A percentile compares a stretch with the other conserved stretches of the same genome.
Conservation (phyloP, 2,113 vertebrate genomes). For the Dolichotis patagonum region DNA sequence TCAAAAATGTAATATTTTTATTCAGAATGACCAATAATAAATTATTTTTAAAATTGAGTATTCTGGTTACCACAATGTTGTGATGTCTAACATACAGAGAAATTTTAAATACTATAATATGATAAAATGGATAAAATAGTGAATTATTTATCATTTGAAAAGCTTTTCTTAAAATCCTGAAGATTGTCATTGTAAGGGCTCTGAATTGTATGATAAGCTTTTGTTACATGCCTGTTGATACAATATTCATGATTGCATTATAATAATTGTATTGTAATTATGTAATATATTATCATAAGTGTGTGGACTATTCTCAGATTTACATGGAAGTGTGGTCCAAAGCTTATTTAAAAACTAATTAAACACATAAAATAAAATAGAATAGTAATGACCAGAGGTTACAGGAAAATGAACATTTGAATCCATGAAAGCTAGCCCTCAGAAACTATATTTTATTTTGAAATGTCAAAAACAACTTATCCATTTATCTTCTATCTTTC, state of each 20-base stretch:
- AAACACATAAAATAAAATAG: neutral
- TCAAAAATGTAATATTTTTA: neutral
- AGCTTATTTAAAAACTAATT: neutral
- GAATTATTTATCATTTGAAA: neutral
- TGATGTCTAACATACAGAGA: neutral
- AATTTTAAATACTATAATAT: neutral
- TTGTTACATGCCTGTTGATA: neutral
- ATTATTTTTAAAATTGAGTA: neutral
- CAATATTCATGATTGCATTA: neutral
- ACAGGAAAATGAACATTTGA: neutral
- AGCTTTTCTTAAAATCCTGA: conserved; percentile 1
- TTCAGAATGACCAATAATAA: neutral
- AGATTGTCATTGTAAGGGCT: neutral
- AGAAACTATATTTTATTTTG: neutral
- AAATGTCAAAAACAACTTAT: neutral
- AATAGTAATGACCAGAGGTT: neutral
- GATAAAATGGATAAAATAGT: neutral
- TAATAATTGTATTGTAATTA: neutral
- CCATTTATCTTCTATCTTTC: neutral
- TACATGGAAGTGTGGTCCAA: accelerated
- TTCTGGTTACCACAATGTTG: neutral
- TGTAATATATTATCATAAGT: neutral
- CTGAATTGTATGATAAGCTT: neutral
- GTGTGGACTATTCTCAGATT: neutral
- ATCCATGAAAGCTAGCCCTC: neutral